Evolutionary conservation across 1,140 invertebrate genomes (phyloP).

Genomic region (Leguminivora glycinivorella): DNA sequence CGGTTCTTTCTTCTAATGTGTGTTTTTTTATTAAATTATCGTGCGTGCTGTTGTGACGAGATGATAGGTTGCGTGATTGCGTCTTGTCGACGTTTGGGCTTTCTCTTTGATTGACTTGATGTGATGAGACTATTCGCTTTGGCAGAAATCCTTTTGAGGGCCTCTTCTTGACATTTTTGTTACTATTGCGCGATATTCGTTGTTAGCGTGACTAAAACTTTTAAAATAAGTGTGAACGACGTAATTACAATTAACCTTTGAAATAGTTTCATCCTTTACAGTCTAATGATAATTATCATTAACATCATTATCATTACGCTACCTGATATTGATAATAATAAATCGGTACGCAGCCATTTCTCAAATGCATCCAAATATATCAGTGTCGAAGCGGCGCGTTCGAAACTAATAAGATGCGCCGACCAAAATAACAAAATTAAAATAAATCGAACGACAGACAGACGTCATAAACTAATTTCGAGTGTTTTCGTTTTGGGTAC

Average conservation of each 20-base stretch:
- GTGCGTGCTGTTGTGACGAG: conserved; percentile 74
- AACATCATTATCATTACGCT: conserved; percentile 16
- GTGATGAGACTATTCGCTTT: conserved; percentile 35
- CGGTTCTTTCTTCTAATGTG: conserved; percentile 40
- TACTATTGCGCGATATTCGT: background rate
- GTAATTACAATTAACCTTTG: background rate
- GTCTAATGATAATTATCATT: conserved; percentile 19
- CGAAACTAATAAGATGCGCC: conserved; percentile 63
- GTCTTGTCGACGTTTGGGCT: conserved; percentile 73
- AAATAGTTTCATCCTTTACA: background rate
- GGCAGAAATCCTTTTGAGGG: conserved; percentile 19
- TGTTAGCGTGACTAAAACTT: background rate
- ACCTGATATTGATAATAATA: conserved; percentile 7
- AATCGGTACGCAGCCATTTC: conserved; percentile 43
- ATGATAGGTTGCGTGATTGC: conserved; percentile 77
- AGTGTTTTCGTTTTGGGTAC: conserved; percentile 75
- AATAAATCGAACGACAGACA: conserved; percentile 78
- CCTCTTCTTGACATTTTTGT: background rate
- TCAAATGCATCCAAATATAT: conserved; percentile 55
- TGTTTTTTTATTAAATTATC: conserved; percentile 78
- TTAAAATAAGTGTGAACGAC: background rate
- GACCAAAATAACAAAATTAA: conserved; percentile 77
- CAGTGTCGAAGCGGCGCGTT: conserved; percentile 57
- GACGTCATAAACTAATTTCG: conserved; percentile 78
- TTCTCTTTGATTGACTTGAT: conserved; percentile 76